Conservation (phyloP, 2,113 vertebrate species). For the Daphoenositta chrysoptera region DNA sequence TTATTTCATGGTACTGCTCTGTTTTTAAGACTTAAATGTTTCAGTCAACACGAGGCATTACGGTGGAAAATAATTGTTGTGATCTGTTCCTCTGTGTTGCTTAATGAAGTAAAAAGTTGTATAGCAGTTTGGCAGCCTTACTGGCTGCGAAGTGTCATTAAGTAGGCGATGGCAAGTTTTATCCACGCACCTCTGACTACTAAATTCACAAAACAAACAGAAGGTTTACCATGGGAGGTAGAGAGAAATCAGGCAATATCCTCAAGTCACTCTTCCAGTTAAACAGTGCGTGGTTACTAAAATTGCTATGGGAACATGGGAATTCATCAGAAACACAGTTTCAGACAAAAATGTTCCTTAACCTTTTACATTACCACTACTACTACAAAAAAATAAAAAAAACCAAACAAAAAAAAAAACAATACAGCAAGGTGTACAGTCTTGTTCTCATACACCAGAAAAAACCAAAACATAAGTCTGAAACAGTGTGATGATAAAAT, state of each 20-base stretch:
- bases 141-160: conserved; percentile 47
- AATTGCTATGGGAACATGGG: conserved; percentile 70
- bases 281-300: conserved; percentile 63
- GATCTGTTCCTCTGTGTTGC: neutral
- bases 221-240: conserved; percentile 69
- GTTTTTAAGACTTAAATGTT: neutral
- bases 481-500: neutral
- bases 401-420: too few relatives aligned
- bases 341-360: conserved; percentile 46
- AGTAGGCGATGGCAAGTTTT: conserved; percentile 47
- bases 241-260: conserved; percentile 48
- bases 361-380: conserved; percentile 4
- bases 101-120: conserved; percentile 45
- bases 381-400: neutral
- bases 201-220: conserved; percentile 71
- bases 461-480: neutral
- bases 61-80: conserved; percentile 4
- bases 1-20: neutral
- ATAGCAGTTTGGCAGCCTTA: conserved; percentile 13
- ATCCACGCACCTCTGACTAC: conserved; percentile 53
- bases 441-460: neutral
- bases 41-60: neutral
- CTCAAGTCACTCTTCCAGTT: conserved; percentile 69
- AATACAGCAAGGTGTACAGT: neutral
- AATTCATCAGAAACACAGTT: conserved; percentile 50